Base-by-base conservation (phyloP, 2,888 invertebrate species). In the Falcaria lacertinaria region DNA sequence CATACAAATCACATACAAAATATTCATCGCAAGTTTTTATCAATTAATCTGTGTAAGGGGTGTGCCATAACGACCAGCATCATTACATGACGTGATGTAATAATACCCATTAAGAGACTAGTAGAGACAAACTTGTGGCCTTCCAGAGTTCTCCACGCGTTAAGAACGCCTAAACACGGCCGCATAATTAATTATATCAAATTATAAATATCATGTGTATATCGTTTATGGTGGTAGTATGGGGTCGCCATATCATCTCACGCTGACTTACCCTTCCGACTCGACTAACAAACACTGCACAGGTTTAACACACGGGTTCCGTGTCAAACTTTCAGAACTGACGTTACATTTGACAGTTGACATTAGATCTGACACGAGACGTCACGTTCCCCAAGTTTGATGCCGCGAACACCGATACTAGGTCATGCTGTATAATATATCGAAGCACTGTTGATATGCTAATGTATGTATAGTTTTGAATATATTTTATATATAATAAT, bases 81-180 rank as follows among this genome's bases (percentile, higher is more conserved):
- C 60, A 60, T 57, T 54, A 22, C 8, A 60, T 60, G 57, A 65
- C 62, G 69, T 65, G 54, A 48, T 50, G 56, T 57, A 45, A 64
- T 57, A 57, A 57, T 58, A 66, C 57, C 53, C 57, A 60, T 64
- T 64, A 54, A 63, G 66, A 68, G 60, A 28, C 28, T 11, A 28
- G 28, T 51, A 44, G 55, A 44, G 57, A 59, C 57, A 52, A 54
- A 58, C 66, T 51, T 74, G 85, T 87, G 87, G 87, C 84, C 88
- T 90, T 89, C 89, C 89, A 84, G 89, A 90, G 90, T 90, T 90
- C 89, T 90, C 90, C 90, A 89, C 89, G 79, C 67, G 77, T 46
- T 44, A 47, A 42, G 54, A 59, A 60, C 55, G 60, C 61, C 70
- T 64, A 60, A 51, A 55, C 60, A 58, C 60, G 84, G 85, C 85